Percentiles rank a stretch among this genome's conserved stretches.
Evolutionary conservation across 2,113 vertebrate species (phyloP).

Genomic region (Neofelis nebulosa): DNA sequence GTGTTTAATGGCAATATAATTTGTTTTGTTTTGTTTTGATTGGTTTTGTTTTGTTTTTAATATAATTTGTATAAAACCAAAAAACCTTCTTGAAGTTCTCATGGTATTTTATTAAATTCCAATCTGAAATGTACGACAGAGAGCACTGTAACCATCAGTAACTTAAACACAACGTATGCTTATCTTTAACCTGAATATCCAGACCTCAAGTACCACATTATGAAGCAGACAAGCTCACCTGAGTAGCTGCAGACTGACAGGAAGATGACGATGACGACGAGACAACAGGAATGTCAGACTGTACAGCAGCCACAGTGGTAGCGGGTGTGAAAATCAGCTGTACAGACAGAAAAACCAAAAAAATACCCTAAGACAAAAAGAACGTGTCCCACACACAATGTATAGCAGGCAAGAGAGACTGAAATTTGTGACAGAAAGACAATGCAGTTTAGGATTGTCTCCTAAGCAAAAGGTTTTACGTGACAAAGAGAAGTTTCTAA

Average conservation of each 20-base stretch:
- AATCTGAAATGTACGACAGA: conserved; percentile 24
- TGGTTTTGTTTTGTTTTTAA: too few species aligned
- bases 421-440: conserved; percentile 75
- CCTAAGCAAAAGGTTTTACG: conserved; percentile 67
- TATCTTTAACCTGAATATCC: conserved; percentile 28
- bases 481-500: conserved; percentile 60
- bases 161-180: neutral
- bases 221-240: conserved; percentile 85
- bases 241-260: conserved; percentile 92
- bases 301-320: conserved; percentile 94
- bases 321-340: conserved; percentile 97
- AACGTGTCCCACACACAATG: conserved; percentile 70
- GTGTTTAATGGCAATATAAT: neutral
- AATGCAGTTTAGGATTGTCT: conserved; percentile 58
- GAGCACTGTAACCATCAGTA: conserved; percentile 1
- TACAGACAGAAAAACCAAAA: conserved; percentile 82
- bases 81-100: conserved; percentile 9
- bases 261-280: conserved; percentile 89
- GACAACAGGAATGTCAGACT: conserved; percentile 94
- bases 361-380: conserved; percentile 79
- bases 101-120: neutral
- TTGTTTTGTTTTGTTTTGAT: neutral
- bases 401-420: conserved; percentile 75
- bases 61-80: conserved; percentile 36
- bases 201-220: neutral